Evolutionary conservation across 1,140 invertebrate species (phyloP), one percentile per base, ranked within the genome.

Genomic region (Aphelinus certus): DNA sequence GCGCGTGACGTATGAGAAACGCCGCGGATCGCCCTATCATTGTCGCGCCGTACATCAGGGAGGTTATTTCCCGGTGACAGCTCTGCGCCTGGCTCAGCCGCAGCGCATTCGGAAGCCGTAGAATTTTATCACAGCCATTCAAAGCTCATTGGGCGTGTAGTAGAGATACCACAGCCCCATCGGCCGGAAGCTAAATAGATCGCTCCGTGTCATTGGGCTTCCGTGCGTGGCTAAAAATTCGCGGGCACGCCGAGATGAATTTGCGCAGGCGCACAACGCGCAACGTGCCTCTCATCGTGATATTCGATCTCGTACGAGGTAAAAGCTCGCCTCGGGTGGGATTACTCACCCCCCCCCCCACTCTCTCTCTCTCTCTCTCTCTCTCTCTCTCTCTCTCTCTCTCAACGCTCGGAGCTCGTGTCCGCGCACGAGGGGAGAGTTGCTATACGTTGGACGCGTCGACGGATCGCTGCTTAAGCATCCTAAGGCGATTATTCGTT

Each of bases 41-140:
- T 53, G 51, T 53, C 9, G 4, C 4, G 51, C 51, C 9, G 51
- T 9, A 53, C 0, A 53, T 53, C 4, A 53, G 51, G 51, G 51
- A 6, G 9, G 4, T 9, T 4, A 4, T 53, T 9, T 53, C 51
- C 51, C 9, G 51, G 9, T 53, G 51, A 53, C 51, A 9, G 51
- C 51, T 53, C 51, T 53, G 26, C 26, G 26, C 26, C 26, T 26
- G 26, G 85, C 87, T 87, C 85, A 87, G 87, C 87, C 87, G 86
- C 26, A 26, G 26, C 26, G 87, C 87, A 87, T 88, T 88, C 84
- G 85, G 86, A 87, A 88, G 85, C 85, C 84, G 84, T 88, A 86
- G 68, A 83, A 86, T 86, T 88, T 88, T 88, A 88, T 88, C 85
- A 85, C 82, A 78, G 83, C 82, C 83, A 87, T 88, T 87, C 85